Evolutionary conservation across 2,888 invertebrate genomes (phyloP), one percentile per base, ranked within the genome.

Genomic region (Heliconius charithonia): DNA sequence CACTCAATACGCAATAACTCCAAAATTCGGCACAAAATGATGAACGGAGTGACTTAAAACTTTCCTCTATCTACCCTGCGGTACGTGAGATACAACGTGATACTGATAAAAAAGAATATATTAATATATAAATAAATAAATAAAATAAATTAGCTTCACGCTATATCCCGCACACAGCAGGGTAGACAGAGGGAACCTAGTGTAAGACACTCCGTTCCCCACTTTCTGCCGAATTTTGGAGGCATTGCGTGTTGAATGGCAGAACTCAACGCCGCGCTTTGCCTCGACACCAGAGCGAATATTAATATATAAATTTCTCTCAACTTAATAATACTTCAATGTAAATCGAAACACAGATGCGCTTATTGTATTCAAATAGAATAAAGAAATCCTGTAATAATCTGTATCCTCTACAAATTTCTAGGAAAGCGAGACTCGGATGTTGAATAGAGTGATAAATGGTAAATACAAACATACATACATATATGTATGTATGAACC

Each of bases 371-470:
- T 72, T 72, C 72, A 59, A 72, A 72, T 72, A 59, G 72, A 72
- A 72, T 72, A 72, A 56, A 45, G 45, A 72, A 72, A 37, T 59
- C 72, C 59, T 72, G 59, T 59, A 72, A 72, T 72, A 72, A 72
- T 72, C 72, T 25, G 4, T 72, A 72, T 72, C 72, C 72, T 59
- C 32, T 59, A 72, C 72, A 72, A 56, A 56, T 72, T 72, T 37
- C 72, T 72, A 72, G 72, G 59, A 72, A 72, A 59, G 59, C 37
- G 32, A 56, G 72, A 59, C 72, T 12, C 59, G n/a, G 37, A 37
- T 56, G 59, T 72, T 72, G 72, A 72, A 72, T 37, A 32, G 56
- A 59, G 51, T 70, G 71, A 71, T 71, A 71, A 56, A 51, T 51
- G 71, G 56, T 56, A 1, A 37, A 37, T 37, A 37, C 10, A 37